Conservation (phyloP, 2,113 vertebrate genomes). For the Bolborhynchus lineola region DNA sequence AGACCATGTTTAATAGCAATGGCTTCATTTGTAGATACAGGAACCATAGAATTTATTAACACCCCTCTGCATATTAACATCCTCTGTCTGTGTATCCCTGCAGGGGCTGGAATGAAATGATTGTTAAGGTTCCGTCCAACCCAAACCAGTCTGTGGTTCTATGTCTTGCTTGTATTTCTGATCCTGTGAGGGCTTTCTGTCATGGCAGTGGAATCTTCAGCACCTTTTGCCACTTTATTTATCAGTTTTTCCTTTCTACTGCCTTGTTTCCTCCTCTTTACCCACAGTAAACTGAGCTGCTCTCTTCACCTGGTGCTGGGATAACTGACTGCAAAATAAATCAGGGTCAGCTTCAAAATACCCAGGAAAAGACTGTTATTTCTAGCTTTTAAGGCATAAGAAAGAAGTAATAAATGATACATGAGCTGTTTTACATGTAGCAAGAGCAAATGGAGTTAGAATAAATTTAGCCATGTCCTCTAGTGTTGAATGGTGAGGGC, state of each 20-base stretch:
- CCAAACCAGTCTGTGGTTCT: background rate
- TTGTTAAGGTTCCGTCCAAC: background rate
- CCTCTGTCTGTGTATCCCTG: background rate
- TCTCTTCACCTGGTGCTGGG: constrained; percentile 19
- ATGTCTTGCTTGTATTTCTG: background rate
- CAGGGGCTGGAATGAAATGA: background rate
- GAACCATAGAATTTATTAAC: background rate
- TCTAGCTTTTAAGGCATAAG: background rate
- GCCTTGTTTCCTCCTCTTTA: background rate
- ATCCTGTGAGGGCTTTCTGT: background rate
- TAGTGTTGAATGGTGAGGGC: constrained; percentile 12
- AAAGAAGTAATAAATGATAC: constrained; percentile 13
- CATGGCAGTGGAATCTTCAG: background rate
- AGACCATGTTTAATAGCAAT: background rate
- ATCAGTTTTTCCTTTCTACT: background rate
- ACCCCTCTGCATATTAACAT: background rate
- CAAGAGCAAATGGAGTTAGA: constrained; percentile 48
- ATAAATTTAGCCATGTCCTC: constrained; percentile 54
- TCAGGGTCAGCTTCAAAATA: constrained; percentile 24
- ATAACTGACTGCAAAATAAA: constrained; percentile 52
- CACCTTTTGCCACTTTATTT: background rate
- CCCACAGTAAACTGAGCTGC: background rate
- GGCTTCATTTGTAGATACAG: background rate
- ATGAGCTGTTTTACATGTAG: constrained; percentile 34
- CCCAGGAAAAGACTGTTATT: background rate